Base-by-base conservation (phyloP, 2,888 invertebrate species). In the Sarcophaga subvicina region DNA sequence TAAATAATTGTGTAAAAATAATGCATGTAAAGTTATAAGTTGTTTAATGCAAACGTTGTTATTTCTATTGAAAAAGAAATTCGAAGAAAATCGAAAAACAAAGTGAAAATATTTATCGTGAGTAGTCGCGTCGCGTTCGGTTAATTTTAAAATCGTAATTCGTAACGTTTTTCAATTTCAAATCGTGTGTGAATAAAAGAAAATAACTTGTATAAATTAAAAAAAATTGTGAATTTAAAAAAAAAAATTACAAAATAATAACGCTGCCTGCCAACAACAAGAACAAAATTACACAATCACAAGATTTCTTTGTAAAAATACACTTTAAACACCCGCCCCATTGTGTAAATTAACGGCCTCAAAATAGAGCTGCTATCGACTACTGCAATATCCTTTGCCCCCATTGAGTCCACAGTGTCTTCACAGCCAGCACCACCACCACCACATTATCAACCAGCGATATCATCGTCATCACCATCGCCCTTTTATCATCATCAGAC, bases 311-410 rank as follows among this genome's bases (percentile, higher is more conserved):
- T 54, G 22, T 11, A 67, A 69, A 69, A 14, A 47, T 2, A 73
- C 17, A 67, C 11, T 49, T n/a, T 54, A 54, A 66, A 63, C 27
- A 4, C 10, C 22, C 69, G 5, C 37, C 69, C 25, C 59, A 54
- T 87, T 82, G 75, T 83, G 54, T 76, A 89, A 87, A 71, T 69
- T 83, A 89, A 89, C 88, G 91, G 91, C 91, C 91, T 91, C 93
- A 93, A 93, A 93, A 93, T 93, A 92, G 93, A 93, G 93, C 92
- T 93, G 90, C 90, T 93, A 92, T 91, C 91, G 90, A 91, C 92
- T 88, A 91, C 93, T 90, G 92, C 93, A 88, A 92, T 93, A 89
- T 92, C 93, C 88, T 93, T 93, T 90, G 92, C 93, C 90, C 91
- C 92, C 90, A 90, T 91, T 90, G 91, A 90, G 89, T 89, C 91